These are phyloP conservation scores for Orchestes rusci DNA, from an alignment of 2,888 invertebrate species.

Conservation along the genomic window DNA sequence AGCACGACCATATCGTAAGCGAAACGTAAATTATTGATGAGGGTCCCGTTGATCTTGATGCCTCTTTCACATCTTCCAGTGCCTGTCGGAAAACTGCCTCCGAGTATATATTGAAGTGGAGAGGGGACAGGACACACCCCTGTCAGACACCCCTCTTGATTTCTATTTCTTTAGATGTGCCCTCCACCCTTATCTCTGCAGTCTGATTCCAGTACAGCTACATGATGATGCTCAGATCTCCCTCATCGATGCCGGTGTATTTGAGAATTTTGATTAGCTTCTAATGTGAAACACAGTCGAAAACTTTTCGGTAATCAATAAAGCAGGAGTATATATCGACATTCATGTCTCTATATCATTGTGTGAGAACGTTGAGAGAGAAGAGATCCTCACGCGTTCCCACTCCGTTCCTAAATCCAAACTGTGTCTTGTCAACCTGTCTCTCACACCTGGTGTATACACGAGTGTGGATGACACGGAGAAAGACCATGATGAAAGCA, in stretches of 20 bases:
- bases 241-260: constrained; percentile 1
- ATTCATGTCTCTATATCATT: background rate
- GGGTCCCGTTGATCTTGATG: background rate
- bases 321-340: background rate
- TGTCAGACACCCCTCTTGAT: background rate
- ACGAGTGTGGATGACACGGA: background rate
- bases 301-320: background rate
- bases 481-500: background rate
- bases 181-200: background rate
- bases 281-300: background rate
- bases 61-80: background rate
- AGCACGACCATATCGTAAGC: background rate
- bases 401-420: background rate
- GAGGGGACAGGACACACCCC: background rate
- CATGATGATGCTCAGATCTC: background rate
- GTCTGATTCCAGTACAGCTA: background rate
- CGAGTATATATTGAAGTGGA: background rate
- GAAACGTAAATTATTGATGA: background rate
- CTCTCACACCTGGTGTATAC: background rate
- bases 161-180: background rate
- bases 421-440: background rate
- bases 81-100: background rate
- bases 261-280: background rate
- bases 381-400: background rate
- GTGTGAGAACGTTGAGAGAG: background rate